Base-by-base conservation (phyloP, 2,113 vertebrate genomes). In the Climacteris rufus region DNA sequence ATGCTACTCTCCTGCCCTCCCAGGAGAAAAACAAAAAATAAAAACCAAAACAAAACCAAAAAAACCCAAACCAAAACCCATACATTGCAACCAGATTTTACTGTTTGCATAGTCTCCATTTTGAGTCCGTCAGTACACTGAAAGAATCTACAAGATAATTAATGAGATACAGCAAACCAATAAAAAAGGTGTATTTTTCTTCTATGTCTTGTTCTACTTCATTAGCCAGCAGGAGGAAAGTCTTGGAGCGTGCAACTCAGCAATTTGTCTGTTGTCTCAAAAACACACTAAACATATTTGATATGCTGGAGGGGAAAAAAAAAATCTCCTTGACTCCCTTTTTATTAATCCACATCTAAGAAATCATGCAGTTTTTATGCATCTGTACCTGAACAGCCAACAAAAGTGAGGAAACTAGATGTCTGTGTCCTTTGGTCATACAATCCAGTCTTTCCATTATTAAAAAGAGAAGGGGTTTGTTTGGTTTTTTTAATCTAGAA, bases 201-300 rank as follows among this genome's bases (percentile, higher is more conserved):
- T 86, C 87, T 74, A 5, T 42, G 59, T 63, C 93, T 83, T 83
- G 88, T 86, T 94, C 75, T 93, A 80, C 66, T 95, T 96, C 90
- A 94, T 94, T 90, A 96, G 54, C 63, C 78, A 95, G 87, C 82
- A 94, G 84, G 71, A 91, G 21, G 77, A 76, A 93, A 87, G 75
- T 85, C 87, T 77, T 52, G 35, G 45, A 94, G 91, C 8, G 1
- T 87, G 84, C 87, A 87, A 81, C 76, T 49, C 71, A 84, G 84
- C 75, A 95, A 95, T 93, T 96, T 94, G 39, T 93, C 92, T 93
- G 57, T 95, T 88, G 75, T 91, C 74, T 95, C 82, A 90, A 79
- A 87, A 82, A 91, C 81, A 82, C 8, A 83, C 49, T 90, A 83
- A 93, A 94, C 66, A 63, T 50, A 90, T 69, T 91, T 45, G 23